Evolutionary conservation across 2,113 vertebrate species (phyloP).

Genomic region (Oreochromis niloticus): DNA sequence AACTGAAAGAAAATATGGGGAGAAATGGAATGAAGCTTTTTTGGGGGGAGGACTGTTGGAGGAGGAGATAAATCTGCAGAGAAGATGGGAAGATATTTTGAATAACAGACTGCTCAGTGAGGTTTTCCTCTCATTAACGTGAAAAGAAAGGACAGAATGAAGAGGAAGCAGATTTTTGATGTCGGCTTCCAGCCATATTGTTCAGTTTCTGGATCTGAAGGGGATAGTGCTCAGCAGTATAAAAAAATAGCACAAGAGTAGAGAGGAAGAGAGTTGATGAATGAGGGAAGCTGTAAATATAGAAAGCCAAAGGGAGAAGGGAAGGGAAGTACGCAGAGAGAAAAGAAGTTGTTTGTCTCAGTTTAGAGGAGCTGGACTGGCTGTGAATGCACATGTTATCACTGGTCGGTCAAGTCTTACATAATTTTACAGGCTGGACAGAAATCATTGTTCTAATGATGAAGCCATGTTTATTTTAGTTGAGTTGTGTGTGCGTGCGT

Average conservation of each 20-base stretch:
- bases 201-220: conserved; percentile 25
- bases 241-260: neutral
- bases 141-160: conserved; percentile 24
- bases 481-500: neutral
- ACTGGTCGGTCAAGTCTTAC: conserved; percentile 11
- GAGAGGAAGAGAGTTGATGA: conserved; percentile 39
- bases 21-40: neutral
- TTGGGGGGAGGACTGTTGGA: neutral
- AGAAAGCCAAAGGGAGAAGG: conserved; percentile 23
- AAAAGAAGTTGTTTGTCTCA: conserved; percentile 37
- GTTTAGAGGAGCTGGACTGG: conserved; percentile 17
- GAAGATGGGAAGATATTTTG: conserved; percentile 6
- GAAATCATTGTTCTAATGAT: neutral
- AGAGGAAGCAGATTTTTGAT: conserved; percentile 27
- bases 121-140: conserved; percentile 34
- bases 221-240: conserved; percentile 15
- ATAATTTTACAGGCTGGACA: neutral
- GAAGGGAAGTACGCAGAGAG: conserved; percentile 7
- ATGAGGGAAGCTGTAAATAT: conserved; percentile 46
- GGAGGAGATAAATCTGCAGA: neutral
- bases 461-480: neutral
- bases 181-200: conserved; percentile 24
- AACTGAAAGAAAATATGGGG: neutral
- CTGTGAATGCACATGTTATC: conserved; percentile 27
- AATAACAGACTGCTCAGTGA: neutral